phyloP scores from a whole-genome alignment of 2,113 vertebrate species.

The Sinocyclocheilus rhinocerous region DNA sequence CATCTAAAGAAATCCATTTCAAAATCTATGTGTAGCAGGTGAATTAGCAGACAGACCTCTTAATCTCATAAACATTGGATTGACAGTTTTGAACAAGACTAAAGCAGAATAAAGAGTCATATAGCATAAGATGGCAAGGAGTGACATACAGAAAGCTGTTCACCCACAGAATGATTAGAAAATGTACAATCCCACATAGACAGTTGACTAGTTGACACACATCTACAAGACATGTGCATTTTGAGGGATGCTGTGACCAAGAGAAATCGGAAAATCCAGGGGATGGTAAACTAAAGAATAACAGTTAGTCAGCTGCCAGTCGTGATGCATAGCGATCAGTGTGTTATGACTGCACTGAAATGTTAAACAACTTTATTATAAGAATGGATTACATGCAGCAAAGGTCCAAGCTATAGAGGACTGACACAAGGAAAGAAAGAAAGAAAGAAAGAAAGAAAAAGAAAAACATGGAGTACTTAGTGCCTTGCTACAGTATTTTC shows the following conservation, averaged over 20 bases:
- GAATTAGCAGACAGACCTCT: slow-evolving; percentile 23
- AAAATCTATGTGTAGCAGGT: slow-evolving; percentile 20
- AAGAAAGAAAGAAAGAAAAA: slow-evolving; percentile 16
- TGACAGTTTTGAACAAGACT: slow-evolving; percentile 34
- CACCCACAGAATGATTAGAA: slow-evolving; percentile 25
- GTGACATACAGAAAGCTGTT: slow-evolving; percentile 14
- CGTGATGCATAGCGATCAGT: slow-evolving; percentile 44
- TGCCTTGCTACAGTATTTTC: slow-evolving; percentile 26
- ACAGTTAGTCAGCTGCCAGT: slow-evolving; percentile 24
- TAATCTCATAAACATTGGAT: slow-evolving; percentile 18
- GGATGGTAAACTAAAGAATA: slow-evolving; percentile 32
- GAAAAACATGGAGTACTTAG: slow-evolving; percentile 5
- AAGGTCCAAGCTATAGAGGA: slow-evolving; percentile 31
- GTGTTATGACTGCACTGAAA: slow-evolving; percentile 46
- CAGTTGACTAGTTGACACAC: slow-evolving; percentile 35
- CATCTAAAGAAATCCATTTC: slow-evolving; percentile 3
- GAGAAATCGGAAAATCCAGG: slow-evolving; percentile 37
- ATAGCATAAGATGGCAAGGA: slow-evolving; percentile 13
- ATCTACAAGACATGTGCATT: slow-evolving; percentile 26
- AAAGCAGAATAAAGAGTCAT: slow-evolving; percentile 20
- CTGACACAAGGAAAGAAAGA: background rate
- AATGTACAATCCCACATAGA: slow-evolving; percentile 40
- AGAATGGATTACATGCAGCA: slow-evolving; percentile 50
- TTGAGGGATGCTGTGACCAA: slow-evolving; percentile 43
- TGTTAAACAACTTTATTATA: slow-evolving; percentile 28